Evolutionary conservation across 2,888 invertebrate species (phyloP).

Genomic region (Drosophila greeni): DNA sequence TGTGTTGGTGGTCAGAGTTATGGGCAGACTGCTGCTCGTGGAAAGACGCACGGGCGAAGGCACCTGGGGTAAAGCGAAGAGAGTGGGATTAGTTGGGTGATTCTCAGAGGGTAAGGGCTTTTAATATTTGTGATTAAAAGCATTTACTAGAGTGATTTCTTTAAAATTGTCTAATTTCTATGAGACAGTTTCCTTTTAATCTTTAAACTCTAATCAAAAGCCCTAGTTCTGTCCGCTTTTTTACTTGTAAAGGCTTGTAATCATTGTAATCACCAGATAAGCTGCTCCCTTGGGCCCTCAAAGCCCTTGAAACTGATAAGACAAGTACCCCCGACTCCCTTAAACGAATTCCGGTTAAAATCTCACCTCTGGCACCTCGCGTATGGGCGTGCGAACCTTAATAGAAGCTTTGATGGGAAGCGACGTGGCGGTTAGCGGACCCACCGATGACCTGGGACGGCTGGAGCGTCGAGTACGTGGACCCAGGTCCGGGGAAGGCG

Average conservation of each 20-base stretch:
- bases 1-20: conserved; percentile 70
- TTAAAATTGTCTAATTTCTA: not conserved
- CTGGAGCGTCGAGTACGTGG: conserved; percentile 80
- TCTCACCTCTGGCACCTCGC: conserved; percentile 69
- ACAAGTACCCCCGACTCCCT: not conserved
- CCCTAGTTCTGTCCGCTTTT: not conserved
- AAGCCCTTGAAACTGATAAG: conserved; percentile 11
- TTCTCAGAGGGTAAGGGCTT: not conserved
- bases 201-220: not conserved
- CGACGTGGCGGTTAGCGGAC: conserved; percentile 48
- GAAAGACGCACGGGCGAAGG: conserved; percentile 41
- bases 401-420: conserved; percentile 48
- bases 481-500: conserved; percentile 29
- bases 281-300: not conserved
- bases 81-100: not conserved
- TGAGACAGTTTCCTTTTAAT: not conserved
- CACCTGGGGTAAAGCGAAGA: conserved; percentile 23
- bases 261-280: conserved; percentile 1
- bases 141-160: not conserved
- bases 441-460: conserved; percentile 78
- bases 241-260: not conserved
- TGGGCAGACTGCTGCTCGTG: conserved; percentile 58
- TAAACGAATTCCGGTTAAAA: not conserved
- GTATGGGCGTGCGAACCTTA: conserved; percentile 65
- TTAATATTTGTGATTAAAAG: not conserved